Base-by-base conservation (phyloP, 2,888 invertebrate species). In the Apodemia mormo region DNA sequence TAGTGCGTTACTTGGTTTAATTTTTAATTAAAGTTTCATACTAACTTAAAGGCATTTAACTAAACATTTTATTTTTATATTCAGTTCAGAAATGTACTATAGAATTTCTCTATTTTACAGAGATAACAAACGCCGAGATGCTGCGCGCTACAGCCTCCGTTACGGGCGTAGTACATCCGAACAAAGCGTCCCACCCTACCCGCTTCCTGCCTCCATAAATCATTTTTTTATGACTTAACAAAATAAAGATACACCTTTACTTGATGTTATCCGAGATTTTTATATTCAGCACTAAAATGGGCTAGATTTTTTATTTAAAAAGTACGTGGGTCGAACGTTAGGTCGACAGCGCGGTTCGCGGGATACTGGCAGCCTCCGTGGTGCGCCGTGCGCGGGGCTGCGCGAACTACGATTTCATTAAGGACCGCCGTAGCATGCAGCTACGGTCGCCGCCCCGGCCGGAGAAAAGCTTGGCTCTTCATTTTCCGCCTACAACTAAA, bases 301-400 rank as follows among this genome's bases (percentile, higher is more conserved):
- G 52, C 52, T 52, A 52, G 52, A 61, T 61, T 43, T 56, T 68
- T 37, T 49, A 29, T 43, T 14, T 30, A 30, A 54, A 29, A 30
- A 29, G 54, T 81, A 79, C 80, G 82, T 79, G 70, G 73, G 78
- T 76, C 77, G 80, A 76, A 84, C 86, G 85, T 87, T 77, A 77
- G 74, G 81, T 81, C 87, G 82, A 79, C 81, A 81, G 82, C 89
- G 88, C 92, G 90, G 85, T 81, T 80, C 89, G 92, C 92, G 91
- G 86, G 88, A 86, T 85, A 93, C 92, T 92, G 90, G 81, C 89
- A 87, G 88, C 89, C 85, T 87, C 89, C 87, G 82, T 79, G 79
- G 72, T 75, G 22, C 22, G 22, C 22, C 22, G 22, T 81, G 86
- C 83, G 89, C 83, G 90, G 89, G 86, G 89, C 91, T 92, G 91